Evolutionary conservation across 1,140 invertebrate genomes (phyloP), one percentile per base, ranked within the genome.

Genomic region (Hyphantria cunea): DNA sequence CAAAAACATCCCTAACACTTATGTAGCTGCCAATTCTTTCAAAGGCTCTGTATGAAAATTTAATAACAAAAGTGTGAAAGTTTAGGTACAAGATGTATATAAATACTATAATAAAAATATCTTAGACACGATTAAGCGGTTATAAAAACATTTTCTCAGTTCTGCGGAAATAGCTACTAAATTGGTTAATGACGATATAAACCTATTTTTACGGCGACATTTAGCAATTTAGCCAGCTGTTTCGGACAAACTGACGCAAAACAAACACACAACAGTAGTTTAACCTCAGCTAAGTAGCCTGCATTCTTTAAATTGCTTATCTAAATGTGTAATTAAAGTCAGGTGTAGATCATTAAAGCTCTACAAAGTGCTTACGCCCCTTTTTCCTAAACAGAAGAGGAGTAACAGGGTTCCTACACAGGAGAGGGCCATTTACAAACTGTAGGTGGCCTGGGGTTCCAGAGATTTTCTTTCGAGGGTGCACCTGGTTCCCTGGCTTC

Each of bases 51-150:
- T 49, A 58, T 49, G 55, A 58, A 37, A 49, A 15, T 47, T 47
- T 15, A 15, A 47, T 48, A 49, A 47, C 31, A 55, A 14, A 45
- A 37, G 11, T 34, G 32, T 8, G 15, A 58, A 39, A 56, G 14
- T 48, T 49, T 13, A 58, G 55, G 45, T 49, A 58, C 55, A 58
- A 49, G 13, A 49, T 58, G 55, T 58, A 58, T 44, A 48, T 58
- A 58, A 58, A 58, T 39, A 39, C 7, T 39, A n/a, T 49, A 58
- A 58, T 58, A 58, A 58, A 58, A 58, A 58, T 48, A 58, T 58
- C 54, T 58, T 47, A 58, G 33, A 37, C 41, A 55, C 45, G n/a
- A n/a, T n/a, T n/a, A 41, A 58, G 54, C 44, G 44, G 33, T 58
- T 58, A 58, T 58, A 48, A 58, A 58, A 58, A 48, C 54, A 41